phyloP scores from a whole-genome alignment of 2,888 invertebrate genomes.

The Hemistola chrysoprasaria region DNA sequence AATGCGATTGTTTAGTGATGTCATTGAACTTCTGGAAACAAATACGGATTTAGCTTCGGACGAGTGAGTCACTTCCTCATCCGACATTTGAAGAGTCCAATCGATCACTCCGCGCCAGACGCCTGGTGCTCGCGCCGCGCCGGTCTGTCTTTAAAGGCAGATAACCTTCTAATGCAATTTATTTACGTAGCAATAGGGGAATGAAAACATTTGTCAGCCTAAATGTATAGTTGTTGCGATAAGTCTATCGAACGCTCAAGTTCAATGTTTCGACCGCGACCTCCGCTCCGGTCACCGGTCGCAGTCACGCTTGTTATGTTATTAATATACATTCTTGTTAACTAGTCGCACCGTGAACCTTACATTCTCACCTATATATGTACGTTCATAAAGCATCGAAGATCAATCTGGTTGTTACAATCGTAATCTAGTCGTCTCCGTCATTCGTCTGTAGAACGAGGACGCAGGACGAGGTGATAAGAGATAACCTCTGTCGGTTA shows the following conservation, averaged over 20 bases:
- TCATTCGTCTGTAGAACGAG: too few relatives aligned
- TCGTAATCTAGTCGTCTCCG: too few relatives aligned
- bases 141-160: too few relatives aligned
- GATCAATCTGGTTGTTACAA: too few relatives aligned
- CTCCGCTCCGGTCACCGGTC: not conserved
- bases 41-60: slow-evolving; percentile 7
- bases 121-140: not conserved
- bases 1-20: slow-evolving; percentile 1
- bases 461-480: too few relatives aligned
- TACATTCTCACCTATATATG: too few relatives aligned
- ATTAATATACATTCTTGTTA: not conserved
- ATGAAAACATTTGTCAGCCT: slow-evolving; percentile 5
- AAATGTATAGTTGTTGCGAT: slow-evolving; percentile 13
- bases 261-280: slow-evolving; percentile 9
- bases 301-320: slow-evolving; percentile 3
- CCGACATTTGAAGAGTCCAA: slow-evolving; percentile 12
- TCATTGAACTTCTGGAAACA: slow-evolving; percentile 16
- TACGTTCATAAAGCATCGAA: too few relatives aligned
- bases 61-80: slow-evolving; percentile 16
- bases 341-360: too few relatives aligned
- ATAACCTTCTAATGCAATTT: slow-evolving; percentile 16
- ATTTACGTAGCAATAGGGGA: slow-evolving; percentile 3
- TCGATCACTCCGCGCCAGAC: slow-evolving; percentile 15
- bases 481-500: slow-evolving; percentile 16
- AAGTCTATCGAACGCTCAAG: slow-evolving; percentile 16